A percentile compares a stretch with the other conserved stretches of the same genome.
Conservation (phyloP, 2,113 vertebrate genomes). For the Sapajus apella region DNA sequence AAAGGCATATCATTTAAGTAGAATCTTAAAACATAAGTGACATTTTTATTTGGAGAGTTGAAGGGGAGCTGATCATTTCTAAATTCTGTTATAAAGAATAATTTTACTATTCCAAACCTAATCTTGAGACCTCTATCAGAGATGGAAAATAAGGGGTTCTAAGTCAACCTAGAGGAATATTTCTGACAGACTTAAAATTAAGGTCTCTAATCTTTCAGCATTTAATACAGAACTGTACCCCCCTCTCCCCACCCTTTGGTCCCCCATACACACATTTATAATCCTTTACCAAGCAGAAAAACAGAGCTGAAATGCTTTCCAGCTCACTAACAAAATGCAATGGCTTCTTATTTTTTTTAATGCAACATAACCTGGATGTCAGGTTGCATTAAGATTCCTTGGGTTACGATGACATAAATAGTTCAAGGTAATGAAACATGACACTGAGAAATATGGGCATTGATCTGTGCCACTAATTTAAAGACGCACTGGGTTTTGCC, state of each 20-base stretch:
- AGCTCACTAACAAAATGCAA: constrained; percentile 71
- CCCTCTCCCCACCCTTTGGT: too few relatives aligned
- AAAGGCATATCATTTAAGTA: not conserved
- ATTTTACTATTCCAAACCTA: not conserved
- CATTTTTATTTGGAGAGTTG: constrained; percentile 17
- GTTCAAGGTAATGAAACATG: constrained; percentile 82
- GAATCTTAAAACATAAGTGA: constrained; percentile 25
- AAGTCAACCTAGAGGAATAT: not conserved
- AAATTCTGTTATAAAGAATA: not conserved
- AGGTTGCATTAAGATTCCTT: constrained; percentile 74
- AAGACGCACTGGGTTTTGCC: constrained; percentile 75
- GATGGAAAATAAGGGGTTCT: not conserved
- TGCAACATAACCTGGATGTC: constrained; percentile 76
- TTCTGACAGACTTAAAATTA: constrained; percentile 13
- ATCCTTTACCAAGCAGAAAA: constrained; percentile 6
- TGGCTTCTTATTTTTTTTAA: constrained; percentile 75
- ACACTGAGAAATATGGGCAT: constrained; percentile 81
- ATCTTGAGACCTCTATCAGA: not conserved
- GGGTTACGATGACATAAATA: constrained; percentile 75
- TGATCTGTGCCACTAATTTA: constrained; percentile 84
- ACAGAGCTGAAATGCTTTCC: constrained; percentile 40
- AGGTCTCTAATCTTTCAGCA: not conserved
- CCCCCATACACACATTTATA: not conserved
- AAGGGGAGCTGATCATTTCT: not conserved
- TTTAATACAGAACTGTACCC: not conserved